Percentiles rank a stretch among this genome's conserved stretches.
Evolutionary conservation across 2,113 vertebrate genomes (phyloP).

Genomic region (Heterocephalus glaber): DNA sequence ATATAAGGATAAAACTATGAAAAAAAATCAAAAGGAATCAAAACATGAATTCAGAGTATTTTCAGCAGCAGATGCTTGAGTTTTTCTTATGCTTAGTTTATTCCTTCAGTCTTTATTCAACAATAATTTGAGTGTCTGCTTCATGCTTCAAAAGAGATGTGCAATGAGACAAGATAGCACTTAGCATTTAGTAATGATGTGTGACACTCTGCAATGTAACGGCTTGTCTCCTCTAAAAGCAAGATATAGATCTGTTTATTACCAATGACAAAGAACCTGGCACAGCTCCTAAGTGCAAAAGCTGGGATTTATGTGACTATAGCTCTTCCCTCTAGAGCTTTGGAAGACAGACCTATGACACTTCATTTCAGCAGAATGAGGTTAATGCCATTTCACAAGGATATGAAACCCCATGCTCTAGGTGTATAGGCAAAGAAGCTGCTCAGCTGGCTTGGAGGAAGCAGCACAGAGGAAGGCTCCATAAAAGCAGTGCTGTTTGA

Average conservation of each 20-base stretch:
- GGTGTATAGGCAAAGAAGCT: neutral
- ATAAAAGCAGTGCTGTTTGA: neutral
- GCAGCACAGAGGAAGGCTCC: neutral
- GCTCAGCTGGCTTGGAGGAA: neutral
- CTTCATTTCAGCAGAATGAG: neutral
- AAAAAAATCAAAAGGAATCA: neutral
- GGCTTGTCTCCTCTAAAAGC: neutral
- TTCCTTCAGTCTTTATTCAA: neutral
- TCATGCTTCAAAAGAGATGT: neutral
- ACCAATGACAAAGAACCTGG: neutral
- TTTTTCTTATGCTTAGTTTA: neutral
- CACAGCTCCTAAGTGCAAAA: neutral
- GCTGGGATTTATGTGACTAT: neutral
- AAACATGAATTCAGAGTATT: constrained; percentile 1
- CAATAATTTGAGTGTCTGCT: neutral
- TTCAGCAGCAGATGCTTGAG: neutral
- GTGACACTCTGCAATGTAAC: neutral
- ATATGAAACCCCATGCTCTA: neutral
- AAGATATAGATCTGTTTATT: neutral
- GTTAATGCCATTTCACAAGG: neutral
- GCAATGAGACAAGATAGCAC: neutral
- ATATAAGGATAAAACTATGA: neutral
- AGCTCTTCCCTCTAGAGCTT: neutral
- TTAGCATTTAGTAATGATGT: neutral
- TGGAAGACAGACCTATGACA: neutral